phyloP scores from a whole-genome alignment of 2,888 invertebrate genomes.

The Callinectes sapidus region DNA sequence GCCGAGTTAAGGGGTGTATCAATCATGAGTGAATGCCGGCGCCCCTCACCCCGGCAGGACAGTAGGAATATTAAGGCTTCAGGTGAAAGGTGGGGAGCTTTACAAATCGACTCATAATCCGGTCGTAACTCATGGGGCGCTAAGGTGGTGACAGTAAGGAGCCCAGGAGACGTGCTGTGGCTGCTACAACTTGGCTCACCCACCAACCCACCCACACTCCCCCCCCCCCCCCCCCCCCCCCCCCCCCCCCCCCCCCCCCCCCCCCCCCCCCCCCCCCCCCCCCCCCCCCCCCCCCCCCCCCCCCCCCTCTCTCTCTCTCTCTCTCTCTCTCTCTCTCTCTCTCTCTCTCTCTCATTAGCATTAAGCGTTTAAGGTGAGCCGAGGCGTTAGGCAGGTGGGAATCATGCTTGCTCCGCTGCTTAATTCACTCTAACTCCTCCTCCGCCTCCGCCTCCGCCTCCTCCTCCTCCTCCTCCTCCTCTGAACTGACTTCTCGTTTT shows the following conservation, averaged over 20 bases:
- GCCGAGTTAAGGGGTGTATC: constrained; percentile 8
- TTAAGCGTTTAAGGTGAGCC: constrained; percentile 1
- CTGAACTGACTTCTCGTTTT: neutral
- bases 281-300: neutral
- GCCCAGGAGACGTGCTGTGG: neutral
- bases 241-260: neutral
- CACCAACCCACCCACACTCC: neutral
- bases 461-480: too few species aligned
- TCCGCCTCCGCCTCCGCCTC: too few species aligned
- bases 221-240: neutral
- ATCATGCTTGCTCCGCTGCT: neutral
- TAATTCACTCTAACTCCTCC: neutral
- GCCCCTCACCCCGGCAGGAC: constrained; percentile 7
- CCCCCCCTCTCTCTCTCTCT: neutral
- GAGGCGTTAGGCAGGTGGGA: neutral
- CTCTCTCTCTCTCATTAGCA: neutral
- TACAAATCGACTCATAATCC: constrained; percentile 33
- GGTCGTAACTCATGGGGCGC: constrained; percentile 2
- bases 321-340: neutral
- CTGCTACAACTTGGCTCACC: neutral
- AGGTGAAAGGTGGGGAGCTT: constrained; percentile 33
- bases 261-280: neutral
- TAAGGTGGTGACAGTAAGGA: constrained; percentile 23
- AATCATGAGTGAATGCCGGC: constrained; percentile 2
- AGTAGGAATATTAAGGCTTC: constrained; percentile 25